Conservation (phyloP, 2,113 vertebrate species). For the Columba janthina region DNA sequence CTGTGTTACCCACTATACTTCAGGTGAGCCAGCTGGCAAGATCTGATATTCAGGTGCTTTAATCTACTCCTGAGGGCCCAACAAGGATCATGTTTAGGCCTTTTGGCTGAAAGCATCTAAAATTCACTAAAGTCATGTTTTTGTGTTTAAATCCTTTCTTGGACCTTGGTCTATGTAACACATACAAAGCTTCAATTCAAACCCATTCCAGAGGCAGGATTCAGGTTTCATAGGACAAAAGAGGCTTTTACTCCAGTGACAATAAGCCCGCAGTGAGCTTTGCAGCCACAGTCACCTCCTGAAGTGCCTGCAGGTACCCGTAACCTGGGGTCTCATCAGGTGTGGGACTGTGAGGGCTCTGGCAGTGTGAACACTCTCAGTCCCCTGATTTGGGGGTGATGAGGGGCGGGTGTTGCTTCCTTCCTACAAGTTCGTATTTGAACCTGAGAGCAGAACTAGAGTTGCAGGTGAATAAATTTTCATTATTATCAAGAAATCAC, state of each 20-base stretch:
- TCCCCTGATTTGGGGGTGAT: rapidly evolving
- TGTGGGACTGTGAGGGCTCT: not conserved
- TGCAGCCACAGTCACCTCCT: not conserved
- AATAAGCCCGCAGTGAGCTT: not conserved
- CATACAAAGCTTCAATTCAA: not conserved
- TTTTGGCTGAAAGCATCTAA: not conserved
- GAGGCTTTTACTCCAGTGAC: not conserved
- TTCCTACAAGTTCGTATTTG: not conserved
- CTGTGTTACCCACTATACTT: rapidly evolving
- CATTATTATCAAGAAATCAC: not conserved
- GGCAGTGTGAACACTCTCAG: not conserved
- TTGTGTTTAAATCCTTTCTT: not conserved
- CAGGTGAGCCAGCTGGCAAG: not conserved
- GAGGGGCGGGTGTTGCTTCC: not conserved
- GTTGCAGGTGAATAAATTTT: not conserved
- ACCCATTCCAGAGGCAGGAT: not conserved
- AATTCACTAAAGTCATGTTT: not conserved
- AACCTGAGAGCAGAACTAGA: not conserved
- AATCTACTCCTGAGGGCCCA: not conserved
- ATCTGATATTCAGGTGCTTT: not conserved
- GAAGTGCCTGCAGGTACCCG: rapidly evolving
- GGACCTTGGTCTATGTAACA: not conserved
- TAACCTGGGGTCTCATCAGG: not conserved
- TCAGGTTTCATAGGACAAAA: not conserved
- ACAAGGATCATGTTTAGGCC: not conserved